Percentiles rank a stretch among this genome's conserved stretches.
phyloP scores from a whole-genome alignment of 2,113 vertebrate species.

The Chinchilla lanigera region DNA sequence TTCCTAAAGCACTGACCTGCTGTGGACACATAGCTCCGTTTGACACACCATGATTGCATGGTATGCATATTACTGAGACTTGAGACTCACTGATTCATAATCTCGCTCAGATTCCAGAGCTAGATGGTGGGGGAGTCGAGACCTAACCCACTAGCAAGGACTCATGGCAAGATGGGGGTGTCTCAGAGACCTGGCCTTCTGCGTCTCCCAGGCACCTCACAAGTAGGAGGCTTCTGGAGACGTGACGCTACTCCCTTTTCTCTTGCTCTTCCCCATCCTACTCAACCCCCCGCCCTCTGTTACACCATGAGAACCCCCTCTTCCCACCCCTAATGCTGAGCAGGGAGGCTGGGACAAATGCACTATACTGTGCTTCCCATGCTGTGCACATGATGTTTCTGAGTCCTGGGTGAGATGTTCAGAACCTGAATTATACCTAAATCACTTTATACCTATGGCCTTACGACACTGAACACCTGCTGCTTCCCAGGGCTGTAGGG shows the following conservation, averaged over 20 bases:
- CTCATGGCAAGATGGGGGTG: not conserved
- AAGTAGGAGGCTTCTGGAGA: not conserved
- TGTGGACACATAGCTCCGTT: not conserved
- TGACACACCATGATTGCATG: not conserved
- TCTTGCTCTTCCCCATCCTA: not conserved
- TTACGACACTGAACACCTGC: not conserved
- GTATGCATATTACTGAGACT: not conserved
- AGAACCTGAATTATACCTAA: constrained; percentile 1
- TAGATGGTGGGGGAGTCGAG: not conserved
- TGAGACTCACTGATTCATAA: not conserved
- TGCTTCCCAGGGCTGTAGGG: not conserved
- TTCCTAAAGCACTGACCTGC: not conserved
- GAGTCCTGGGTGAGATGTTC: not conserved
- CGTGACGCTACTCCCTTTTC: not conserved
- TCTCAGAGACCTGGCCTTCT: not conserved
- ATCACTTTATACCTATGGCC: constrained; percentile 1
- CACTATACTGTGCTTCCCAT: not conserved
- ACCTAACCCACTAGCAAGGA: not conserved
- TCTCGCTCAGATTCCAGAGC: not conserved
- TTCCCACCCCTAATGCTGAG: not conserved
- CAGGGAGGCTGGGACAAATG: not conserved
- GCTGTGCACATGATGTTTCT: rapidly evolving
- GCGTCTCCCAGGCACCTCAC: not conserved
- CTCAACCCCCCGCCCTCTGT: not conserved
- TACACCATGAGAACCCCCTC: not conserved